Base-by-base conservation (phyloP, 2,797 vertebrate genomes). In the Pempheris klunzingeri region DNA sequence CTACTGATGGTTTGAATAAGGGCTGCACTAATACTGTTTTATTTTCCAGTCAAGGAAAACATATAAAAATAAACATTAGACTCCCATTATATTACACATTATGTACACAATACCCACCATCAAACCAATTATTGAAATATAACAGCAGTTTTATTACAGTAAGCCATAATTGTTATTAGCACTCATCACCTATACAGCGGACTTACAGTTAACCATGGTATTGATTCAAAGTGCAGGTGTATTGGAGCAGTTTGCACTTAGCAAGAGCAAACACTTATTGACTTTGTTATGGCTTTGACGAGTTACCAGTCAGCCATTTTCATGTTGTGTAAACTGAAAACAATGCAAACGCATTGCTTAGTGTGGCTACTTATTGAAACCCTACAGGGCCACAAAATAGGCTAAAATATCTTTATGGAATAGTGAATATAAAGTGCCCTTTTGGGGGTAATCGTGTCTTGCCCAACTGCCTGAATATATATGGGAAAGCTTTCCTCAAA, bases 401-500 rank as follows among this genome's bases (percentile, higher is more conserved):
- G 30, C 43, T 26, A 39, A n/a, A n/a, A n/a, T n/a, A n/a, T n/a
- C 12, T 57, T 77, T 64, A 47, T 7, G 17, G 78, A 87, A 82
- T 68, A 73, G 84, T 66, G 77, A 77, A 75, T 41, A 61, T 71
- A 84, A 87, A 86, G 49, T 22, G 39, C 14, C 69, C 71, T 70
- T 78, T 77, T 9, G 65, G 69, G 82, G 77, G 77, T 87, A 84
- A 86, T 65, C 88, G 85, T 41, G 20, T 81, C 59, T 77, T 59
- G 71, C 77, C 63, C 62, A 70, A 76, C 61, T 78, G 75, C 78
- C 74, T 81, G 65, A 85, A 84, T 76, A 80, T 76, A 80, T 64
- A 74, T 58, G 71, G 77, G 72, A 68, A 88, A 81, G 86, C 67
- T 78, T 86, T 83, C 1, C 46, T 74, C 74, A 83, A 80, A 88